Base-by-base conservation (phyloP, 2,113 vertebrate genomes). In the Hucho hucho region DNA sequence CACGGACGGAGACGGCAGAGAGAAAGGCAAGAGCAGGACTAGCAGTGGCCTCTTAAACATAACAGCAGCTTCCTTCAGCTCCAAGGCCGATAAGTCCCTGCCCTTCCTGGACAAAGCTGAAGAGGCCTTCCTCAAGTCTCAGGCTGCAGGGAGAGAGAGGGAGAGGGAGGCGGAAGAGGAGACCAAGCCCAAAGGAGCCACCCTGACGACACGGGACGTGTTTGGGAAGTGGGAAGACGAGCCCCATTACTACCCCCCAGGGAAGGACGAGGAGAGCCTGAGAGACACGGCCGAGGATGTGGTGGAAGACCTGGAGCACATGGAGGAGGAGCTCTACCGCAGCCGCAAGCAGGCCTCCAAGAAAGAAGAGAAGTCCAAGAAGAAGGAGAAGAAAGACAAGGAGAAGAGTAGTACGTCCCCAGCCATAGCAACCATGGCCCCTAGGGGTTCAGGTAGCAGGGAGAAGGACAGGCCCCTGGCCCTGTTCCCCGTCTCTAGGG, bases 171-270 rank as follows among this genome's bases (percentile, higher is more conserved):
- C 56, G 0, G 96, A 96, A 1, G 90, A 93, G 1, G 92, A 93
- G 37, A 89, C 92, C 79, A 95, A 95, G 74, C 91, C 88, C 72
- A 94, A 61, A 22, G 58, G 96, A 87, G 86, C 92, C 0, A 70
- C 93, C 1, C 72, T 95, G 0, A 91, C 94, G 0, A 83, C 93
- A 69, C 93, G 96, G 72, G 97, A 96, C 9, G 93, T 97, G 47
- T 90, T 95, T 4, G 95, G 95, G 64, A 98, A 98, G 47, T 98
- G 97, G 97, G 96, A 96, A 12, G 96, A 97, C 0, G 91, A 92
- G 76, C 85, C 95, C 4, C 89, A 89, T 25, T 97, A 95, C 11
- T 89, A 91, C 77, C 90, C 94, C 9, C 59, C 87, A 4, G n/a
- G n/a, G 58, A 22, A 61, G 6, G n/a, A 61, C 0, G 98, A 98